Conservation (phyloP, 2,888 invertebrate species). For the Epirrita christyi region DNA sequence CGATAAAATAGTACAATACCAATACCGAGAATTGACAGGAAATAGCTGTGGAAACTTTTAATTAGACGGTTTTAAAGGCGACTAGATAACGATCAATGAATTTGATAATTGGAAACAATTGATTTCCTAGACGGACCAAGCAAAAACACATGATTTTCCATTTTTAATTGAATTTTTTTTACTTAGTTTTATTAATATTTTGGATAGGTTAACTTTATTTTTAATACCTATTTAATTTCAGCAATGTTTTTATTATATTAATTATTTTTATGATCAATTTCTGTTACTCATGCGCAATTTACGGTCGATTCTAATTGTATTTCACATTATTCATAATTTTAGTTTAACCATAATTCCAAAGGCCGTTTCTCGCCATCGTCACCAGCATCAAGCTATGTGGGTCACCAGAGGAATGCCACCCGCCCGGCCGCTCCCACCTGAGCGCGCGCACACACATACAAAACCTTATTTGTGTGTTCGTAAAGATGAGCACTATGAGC, state of each 20-base stretch:
- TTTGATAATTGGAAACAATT: constrained; percentile 15
- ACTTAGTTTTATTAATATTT: too few species aligned
- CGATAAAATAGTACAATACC: too few species aligned
- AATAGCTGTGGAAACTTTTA: constrained; percentile 21
- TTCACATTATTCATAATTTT: too few species aligned
- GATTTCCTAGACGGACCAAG: constrained; percentile 3
- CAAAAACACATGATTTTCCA: too few species aligned
- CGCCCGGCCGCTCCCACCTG: constrained; percentile 77
- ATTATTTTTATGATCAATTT: too few species aligned
- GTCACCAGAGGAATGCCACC: constrained; percentile 79
- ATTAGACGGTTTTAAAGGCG: constrained; percentile 19
- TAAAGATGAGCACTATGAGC: constrained; percentile 39
- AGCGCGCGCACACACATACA: constrained; percentile 42
- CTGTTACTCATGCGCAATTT: too few species aligned
- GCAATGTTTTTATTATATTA: too few species aligned
- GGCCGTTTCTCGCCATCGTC: constrained; percentile 38
- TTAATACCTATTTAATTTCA: too few species aligned
- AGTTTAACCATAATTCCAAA: too few species aligned
- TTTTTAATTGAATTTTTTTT: too few species aligned
- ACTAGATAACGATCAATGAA: constrained; percentile 29
- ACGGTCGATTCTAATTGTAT: too few species aligned
- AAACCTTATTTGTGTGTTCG: constrained; percentile 36
- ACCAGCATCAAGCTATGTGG: constrained; percentile 64
- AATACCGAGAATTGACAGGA: constrained; percentile 22
- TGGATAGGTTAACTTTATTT: too few species aligned